Percentiles rank a stretch among this genome's conserved stretches.
Evolutionary conservation across 2,888 invertebrate genomes (phyloP).

Genomic region (Biston betularia): DNA sequence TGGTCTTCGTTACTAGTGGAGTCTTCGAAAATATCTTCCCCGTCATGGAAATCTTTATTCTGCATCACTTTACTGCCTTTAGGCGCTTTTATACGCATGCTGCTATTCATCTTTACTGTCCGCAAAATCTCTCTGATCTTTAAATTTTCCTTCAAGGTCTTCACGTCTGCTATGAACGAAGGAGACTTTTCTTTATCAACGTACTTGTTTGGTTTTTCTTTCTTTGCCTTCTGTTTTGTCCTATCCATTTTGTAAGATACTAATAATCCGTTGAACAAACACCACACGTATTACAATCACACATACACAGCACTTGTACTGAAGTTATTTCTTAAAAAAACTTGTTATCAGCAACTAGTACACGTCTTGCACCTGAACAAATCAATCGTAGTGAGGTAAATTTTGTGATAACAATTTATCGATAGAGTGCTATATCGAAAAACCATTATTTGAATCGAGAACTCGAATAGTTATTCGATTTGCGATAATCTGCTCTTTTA

Average conservation of each 20-base stretch:
- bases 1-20: constrained; percentile 38
- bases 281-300: constrained; percentile 42
- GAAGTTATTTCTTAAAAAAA: constrained; percentile 30
- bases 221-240: constrained; percentile 68
- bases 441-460: constrained; percentile 45
- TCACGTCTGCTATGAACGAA: constrained; percentile 68
- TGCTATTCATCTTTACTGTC: constrained; percentile 79
- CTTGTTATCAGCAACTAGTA: constrained; percentile 60
- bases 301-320: constrained; percentile 46
- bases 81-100: constrained; percentile 74
- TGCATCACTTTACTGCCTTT: constrained; percentile 73
- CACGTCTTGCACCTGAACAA: constrained; percentile 73
- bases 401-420: constrained; percentile 68
- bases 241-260: constrained; percentile 64
- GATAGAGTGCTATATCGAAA: constrained; percentile 42
- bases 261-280: constrained; percentile 6
- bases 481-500: constrained; percentile 34
- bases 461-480: constrained; percentile 32
- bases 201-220: constrained; percentile 64
- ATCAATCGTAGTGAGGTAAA: constrained; percentile 67
- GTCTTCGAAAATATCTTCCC: constrained; percentile 63
- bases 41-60: constrained; percentile 69
- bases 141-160: constrained; percentile 73
- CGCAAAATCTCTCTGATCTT: constrained; percentile 78
- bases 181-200: constrained; percentile 63